Percentiles rank a stretch among this genome's conserved stretches.
These are phyloP conservation scores for Eubasilissa splendida DNA, from an alignment of 2,888 invertebrate genomes.

Conservation along the genomic window DNA sequence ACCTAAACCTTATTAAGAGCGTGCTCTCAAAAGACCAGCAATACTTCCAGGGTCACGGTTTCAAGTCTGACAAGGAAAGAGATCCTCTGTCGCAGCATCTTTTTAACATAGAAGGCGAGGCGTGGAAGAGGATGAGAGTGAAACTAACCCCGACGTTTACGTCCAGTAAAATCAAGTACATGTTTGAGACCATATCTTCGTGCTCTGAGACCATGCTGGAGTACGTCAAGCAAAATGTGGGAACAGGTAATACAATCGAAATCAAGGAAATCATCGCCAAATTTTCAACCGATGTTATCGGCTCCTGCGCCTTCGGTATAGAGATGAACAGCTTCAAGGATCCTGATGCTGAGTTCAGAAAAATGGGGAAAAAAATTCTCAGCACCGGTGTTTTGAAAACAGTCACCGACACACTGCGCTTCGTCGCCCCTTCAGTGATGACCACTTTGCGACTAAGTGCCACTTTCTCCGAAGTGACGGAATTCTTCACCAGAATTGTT, in stretches of 20 bases:
- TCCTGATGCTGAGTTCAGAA: slow-evolving; percentile 46
- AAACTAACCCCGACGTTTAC: slow-evolving; percentile 16
- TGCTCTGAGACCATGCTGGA: slow-evolving; percentile 30
- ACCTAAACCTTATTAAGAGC: slow-evolving; percentile 17
- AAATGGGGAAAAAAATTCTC: slow-evolving; percentile 33
- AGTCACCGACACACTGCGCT: not conserved
- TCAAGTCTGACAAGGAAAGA: not conserved
- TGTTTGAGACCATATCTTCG: slow-evolving; percentile 32
- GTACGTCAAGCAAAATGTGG: not conserved
- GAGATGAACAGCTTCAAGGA: no score
- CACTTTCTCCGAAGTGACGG: not conserved
- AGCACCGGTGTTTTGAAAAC: not conserved
- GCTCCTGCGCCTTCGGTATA: no score
- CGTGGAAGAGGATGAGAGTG: slow-evolving; percentile 31
- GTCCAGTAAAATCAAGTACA: slow-evolving; percentile 32
- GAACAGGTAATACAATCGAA: not conserved
- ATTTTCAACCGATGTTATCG: no score
- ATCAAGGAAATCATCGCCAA: not conserved
- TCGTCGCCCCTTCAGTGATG: not conserved
- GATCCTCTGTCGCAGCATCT: slow-evolving; percentile 9
- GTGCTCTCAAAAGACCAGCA: slow-evolving; percentile 26
- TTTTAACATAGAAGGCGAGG: slow-evolving; percentile 35
- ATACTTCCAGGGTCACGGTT: slow-evolving; percentile 36
- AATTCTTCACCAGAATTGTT: not conserved
- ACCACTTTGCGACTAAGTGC: not conserved